Percentiles rank a stretch among this genome's conserved stretches.
These are phyloP conservation scores for Erannis defoliaria DNA, from an alignment of 2,888 invertebrate genomes.

Conservation along the genomic window DNA sequence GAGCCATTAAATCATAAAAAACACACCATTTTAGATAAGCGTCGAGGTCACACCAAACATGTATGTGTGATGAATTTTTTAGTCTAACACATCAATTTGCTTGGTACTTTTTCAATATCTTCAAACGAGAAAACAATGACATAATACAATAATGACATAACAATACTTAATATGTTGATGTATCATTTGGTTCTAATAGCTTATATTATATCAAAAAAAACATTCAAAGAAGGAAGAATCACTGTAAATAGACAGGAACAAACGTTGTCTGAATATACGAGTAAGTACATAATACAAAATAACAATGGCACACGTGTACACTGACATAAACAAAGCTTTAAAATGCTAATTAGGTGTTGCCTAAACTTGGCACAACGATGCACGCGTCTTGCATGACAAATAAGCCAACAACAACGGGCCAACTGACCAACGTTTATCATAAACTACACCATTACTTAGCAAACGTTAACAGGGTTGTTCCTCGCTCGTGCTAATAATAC, in stretches of 20 bases:
- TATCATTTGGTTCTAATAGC: slow-evolving; percentile 4
- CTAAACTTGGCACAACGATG: slow-evolving; percentile 72
- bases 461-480: neutral
- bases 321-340: slow-evolving; percentile 75
- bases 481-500: no score
- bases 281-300: slow-evolving; percentile 37
- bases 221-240: slow-evolving; percentile 27
- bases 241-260: slow-evolving; percentile 24
- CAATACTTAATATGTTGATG: neutral
- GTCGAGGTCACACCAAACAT: neutral
- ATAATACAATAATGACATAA: neutral
- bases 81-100: neutral
- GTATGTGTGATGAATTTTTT: neutral
- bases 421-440: slow-evolving; percentile 53
- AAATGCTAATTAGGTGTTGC: slow-evolving; percentile 78
- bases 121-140: neutral
- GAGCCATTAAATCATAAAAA: slow-evolving; percentile 3
- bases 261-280: slow-evolving; percentile 28
- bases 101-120: neutral
- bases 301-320: slow-evolving; percentile 62
- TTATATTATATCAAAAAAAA: slow-evolving; percentile 14
- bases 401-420: slow-evolving; percentile 48
- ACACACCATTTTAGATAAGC: slow-evolving; percentile 1
- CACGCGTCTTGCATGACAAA: slow-evolving; percentile 70
- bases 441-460: slow-evolving; percentile 32